Conservation (phyloP, 1,140 invertebrate species). For the Elysia chlorotica region DNA sequence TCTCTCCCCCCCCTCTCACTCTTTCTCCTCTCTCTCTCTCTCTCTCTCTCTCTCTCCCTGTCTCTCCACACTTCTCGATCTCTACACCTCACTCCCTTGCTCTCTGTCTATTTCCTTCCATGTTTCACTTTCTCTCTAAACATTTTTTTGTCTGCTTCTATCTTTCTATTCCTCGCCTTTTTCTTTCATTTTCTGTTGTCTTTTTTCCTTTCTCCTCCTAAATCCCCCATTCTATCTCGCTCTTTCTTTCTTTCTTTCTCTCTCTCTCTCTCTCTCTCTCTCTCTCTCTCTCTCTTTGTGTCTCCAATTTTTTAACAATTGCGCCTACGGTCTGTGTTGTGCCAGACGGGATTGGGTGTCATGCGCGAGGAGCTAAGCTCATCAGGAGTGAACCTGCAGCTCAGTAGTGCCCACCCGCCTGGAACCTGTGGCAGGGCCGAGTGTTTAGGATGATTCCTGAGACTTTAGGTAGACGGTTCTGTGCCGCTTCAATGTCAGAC, state of each 20-base stretch:
- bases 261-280: conserved; percentile 8
- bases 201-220: background rate
- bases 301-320: no score
- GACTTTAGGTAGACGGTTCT: no score
- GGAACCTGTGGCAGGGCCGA: no score
- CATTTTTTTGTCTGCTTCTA: background rate
- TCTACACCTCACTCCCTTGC: no score
- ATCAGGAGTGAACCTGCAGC: no score
- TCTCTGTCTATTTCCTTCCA: no score
- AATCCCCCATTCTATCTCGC: background rate
- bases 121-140: conserved; percentile 4
- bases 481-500: no score
- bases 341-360: no score
- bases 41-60: conserved; percentile 8
- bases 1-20: background rate
- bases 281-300: conserved; percentile 9
- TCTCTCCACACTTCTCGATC: conserved; percentile 2
- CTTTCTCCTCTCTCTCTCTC: conserved; percentile 5
- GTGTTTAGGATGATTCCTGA: no score
- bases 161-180: background rate
- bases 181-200: background rate
- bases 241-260: background rate
- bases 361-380: no score
- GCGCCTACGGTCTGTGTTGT: no score
- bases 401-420: no score